Base-by-base conservation (phyloP, 92 coral and sea anemone species). In the Porites rus region DNA sequence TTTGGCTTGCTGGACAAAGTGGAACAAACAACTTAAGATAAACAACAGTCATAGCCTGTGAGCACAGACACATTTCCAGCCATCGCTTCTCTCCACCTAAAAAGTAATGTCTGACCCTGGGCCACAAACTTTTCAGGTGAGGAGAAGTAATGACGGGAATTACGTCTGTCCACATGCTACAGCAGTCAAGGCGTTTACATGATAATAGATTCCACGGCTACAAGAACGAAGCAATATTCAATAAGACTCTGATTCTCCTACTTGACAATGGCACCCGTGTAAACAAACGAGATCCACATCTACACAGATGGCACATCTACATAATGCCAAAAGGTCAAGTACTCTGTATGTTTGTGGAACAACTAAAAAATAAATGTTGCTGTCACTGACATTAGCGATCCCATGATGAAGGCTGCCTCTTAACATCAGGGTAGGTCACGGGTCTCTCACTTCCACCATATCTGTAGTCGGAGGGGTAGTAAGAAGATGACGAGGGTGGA, bases 391-490 rank as follows among this genome's bases (percentile, higher is more conserved):
- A 60, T 60, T 65, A 83, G 28, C 74, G 87, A 13, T 83, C 87
- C 87, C 87, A 83, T 56, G 74, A 38, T 25, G 74, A 38, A 2
- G 83, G 66, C 46, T 65, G 61, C 79, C 74, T 46, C 69, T 74
- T 83, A 16, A 75, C 77, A 25, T 83, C 87, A n/a, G 87, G 87
- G 20, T 83, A 83, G 3, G 87, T 83, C 1, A 83, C 87, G 12
- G 87, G 72, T 11, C 75, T 65, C 5, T 69, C 87, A 53, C 87
- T 65, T 9, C 77, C 87, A 53, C 87, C 80, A 74, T 73, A 83
- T 10, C 87, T 73, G 51, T 20, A 28, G 51, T 24, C 80, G 0
- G 22, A 43, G 17, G 24, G 4, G 46, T 38, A 38, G 46, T 38
- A 60, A 2, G 20, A 28, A 12, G 62, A 76, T 1, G 69, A 76